Evolutionary conservation across 2,888 invertebrate genomes (phyloP).

Genomic region (Baccha elongata): DNA sequence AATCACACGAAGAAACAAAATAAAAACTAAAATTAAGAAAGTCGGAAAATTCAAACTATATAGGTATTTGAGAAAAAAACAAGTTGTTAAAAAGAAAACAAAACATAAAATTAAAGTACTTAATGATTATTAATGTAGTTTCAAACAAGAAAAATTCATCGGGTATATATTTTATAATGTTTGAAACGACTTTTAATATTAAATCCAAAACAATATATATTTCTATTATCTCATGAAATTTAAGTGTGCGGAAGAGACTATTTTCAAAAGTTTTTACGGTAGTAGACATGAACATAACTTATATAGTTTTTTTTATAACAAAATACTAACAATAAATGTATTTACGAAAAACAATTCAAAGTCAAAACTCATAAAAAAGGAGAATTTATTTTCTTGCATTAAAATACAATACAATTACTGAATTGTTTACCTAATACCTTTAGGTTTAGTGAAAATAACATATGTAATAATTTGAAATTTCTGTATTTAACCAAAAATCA

Average conservation of each 20-base stretch:
- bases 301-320: not conserved
- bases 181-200: not conserved
- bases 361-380: constrained; percentile 31
- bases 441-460: constrained; percentile 30
- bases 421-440: constrained; percentile 40
- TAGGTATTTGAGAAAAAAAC: not conserved
- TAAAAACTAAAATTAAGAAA: constrained; percentile 1
- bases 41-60: constrained; percentile 7
- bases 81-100: not conserved
- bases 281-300: constrained; percentile 32
- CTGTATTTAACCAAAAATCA: constrained; percentile 43
- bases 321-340: constrained; percentile 9
- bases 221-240: constrained; percentile 41
- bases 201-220: constrained; percentile 32
- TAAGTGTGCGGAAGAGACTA: constrained; percentile 60
- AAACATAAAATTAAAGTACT: not conserved
- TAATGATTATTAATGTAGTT: too few relatives aligned
- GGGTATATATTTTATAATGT: not conserved
- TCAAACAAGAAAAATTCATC: not conserved
- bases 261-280: constrained; percentile 58
- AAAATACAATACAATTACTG: constrained; percentile 38
- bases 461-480: constrained; percentile 25
- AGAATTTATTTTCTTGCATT: constrained; percentile 46
- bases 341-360: constrained; percentile 28
- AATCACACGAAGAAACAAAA: constrained; percentile 39